phyloP scores from a whole-genome alignment of 2,113 vertebrate genomes.

The Cavia aperea region DNA sequence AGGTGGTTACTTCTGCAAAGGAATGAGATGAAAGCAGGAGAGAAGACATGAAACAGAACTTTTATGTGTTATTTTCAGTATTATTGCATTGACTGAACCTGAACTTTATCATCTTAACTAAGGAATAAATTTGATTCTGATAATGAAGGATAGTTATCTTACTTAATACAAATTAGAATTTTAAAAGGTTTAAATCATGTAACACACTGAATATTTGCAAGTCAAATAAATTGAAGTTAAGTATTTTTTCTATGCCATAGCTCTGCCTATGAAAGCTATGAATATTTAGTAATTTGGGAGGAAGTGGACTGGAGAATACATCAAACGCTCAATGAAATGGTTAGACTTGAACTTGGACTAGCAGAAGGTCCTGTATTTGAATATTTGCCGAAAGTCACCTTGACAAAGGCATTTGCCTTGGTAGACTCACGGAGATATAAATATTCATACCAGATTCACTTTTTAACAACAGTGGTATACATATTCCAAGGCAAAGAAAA shows the following conservation, averaged over 20 bases:
- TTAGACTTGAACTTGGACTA: neutral
- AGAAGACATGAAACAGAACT: neutral
- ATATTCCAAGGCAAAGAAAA: neutral
- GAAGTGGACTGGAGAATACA: neutral
- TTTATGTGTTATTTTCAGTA: constrained; percentile 1
- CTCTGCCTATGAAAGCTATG: neutral
- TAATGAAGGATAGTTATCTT: neutral
- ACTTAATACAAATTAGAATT: neutral
- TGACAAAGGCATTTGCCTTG: neutral
- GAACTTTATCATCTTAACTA: neutral
- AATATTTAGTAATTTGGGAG: neutral
- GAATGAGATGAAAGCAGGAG: neutral
- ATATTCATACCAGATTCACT: neutral
- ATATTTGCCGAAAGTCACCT: neutral
- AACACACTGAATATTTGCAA: neutral
- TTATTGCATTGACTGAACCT: neutral
- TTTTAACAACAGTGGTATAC: neutral
- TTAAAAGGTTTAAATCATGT: neutral
- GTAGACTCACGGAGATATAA: neutral
- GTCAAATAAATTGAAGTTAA: neutral
- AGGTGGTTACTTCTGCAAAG: neutral
- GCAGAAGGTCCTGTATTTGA: neutral
- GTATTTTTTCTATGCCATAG: neutral
- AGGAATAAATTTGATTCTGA: neutral
- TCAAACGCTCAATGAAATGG: neutral